Evolutionary conservation across 2,113 vertebrate species (phyloP).

Genomic region (Platysternon megacephalum): DNA sequence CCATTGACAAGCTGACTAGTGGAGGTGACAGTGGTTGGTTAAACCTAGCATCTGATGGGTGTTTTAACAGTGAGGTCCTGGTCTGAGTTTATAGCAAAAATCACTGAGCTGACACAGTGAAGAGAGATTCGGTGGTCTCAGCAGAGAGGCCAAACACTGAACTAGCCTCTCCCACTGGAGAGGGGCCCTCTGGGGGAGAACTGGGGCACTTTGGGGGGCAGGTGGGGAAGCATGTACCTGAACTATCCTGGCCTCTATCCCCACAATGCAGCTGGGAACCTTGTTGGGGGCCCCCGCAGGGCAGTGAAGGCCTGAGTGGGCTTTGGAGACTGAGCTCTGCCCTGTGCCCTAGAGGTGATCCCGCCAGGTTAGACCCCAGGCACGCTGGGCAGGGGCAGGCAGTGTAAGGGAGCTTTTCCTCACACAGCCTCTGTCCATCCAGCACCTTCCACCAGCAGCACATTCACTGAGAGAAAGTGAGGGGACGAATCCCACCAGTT

Average conservation of each 20-base stretch:
- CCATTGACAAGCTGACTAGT: not conserved
- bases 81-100: not conserved
- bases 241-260: not conserved
- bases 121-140: rapidly evolving
- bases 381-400: not conserved
- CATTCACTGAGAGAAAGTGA: not conserved
- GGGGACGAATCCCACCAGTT: not conserved
- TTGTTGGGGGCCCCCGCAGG: not conserved
- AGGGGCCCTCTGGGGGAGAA: not conserved
- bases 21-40: not conserved
- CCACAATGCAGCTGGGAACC: not conserved
- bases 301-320: not conserved
- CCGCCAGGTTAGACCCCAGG: not conserved
- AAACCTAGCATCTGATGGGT: not conserved
- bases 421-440: not conserved
- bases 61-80: rapidly evolving
- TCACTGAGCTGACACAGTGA: not conserved
- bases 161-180: not conserved
- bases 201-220: not conserved
- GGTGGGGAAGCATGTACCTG: not conserved
- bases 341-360: too few relatives aligned
- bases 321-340: not conserved
- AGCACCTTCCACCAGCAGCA: not conserved
- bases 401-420: not conserved
- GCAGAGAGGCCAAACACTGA: not conserved